Evolutionary conservation across 2,888 invertebrate genomes (phyloP).

Genomic region (Hemistola chrysoprasaria): DNA sequence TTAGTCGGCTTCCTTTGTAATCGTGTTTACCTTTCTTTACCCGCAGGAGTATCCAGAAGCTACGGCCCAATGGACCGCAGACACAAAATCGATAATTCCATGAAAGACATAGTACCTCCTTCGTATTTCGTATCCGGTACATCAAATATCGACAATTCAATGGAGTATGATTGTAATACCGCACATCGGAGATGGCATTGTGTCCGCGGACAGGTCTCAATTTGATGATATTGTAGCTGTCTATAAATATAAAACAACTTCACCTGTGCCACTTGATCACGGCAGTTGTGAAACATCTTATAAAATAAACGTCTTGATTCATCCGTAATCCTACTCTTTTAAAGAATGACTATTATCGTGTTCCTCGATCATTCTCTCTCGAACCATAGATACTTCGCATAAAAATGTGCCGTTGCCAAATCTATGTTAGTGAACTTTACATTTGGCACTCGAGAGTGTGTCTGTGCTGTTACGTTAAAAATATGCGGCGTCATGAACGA

Average conservation of each 20-base stretch:
- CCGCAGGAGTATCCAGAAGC: not conserved
- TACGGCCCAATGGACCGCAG: slow-evolving; percentile 12
- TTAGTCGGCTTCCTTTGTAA: not conserved
- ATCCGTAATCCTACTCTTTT: slow-evolving; percentile 21
- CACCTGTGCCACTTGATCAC: too few relatives aligned
- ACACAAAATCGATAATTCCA: slow-evolving; percentile 26
- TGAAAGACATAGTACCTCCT: slow-evolving; percentile 7
- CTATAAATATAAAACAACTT: not conserved
- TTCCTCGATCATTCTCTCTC: slow-evolving; percentile 44
- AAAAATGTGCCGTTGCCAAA: slow-evolving; percentile 74
- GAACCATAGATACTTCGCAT: slow-evolving; percentile 61
- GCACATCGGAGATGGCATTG: slow-evolving; percentile 9
- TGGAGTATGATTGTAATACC: slow-evolving; percentile 13
- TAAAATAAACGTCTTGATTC: slow-evolving; percentile 13
- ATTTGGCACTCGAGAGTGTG: slow-evolving; percentile 74
- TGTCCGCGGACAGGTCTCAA: slow-evolving; percentile 6
- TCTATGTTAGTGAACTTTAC: slow-evolving; percentile 80
- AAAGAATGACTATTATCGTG: slow-evolving; percentile 34
- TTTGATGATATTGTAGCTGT: not conserved
- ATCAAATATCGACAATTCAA: slow-evolving; percentile 14
- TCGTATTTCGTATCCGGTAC: slow-evolving; percentile 19
- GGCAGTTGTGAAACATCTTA: not conserved
- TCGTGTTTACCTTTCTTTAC: slow-evolving; percentile 2
- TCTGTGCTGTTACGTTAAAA: slow-evolving; percentile 78
- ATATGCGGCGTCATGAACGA: slow-evolving; percentile 78